Base-by-base conservation (phyloP, 1,140 invertebrate genomes). In the Sweltsa coloradensis region DNA sequence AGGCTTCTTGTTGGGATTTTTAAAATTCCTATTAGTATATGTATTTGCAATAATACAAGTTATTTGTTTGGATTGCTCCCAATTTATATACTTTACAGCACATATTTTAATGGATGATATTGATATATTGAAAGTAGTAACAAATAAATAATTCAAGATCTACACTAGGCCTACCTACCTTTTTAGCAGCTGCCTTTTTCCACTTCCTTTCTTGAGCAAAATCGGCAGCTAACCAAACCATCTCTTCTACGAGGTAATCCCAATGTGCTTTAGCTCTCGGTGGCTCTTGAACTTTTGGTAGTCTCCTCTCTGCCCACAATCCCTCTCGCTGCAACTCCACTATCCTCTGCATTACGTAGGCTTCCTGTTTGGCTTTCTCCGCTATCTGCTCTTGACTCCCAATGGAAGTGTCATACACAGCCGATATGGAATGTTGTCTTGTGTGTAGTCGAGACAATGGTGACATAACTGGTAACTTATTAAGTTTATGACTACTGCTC, bases 161-260 rank as follows among this genome's bases (percentile, higher is more conserved):
- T 13, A 40, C 9, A 9, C 13, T 13, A 40, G 11, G 14, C 3
- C 16, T 24, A 45, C 50, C 45, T 56, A 84, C 80, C 68, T 97
- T 97, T 66, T 89, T 93, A 0, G 93, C 91, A 6, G 87, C 85
- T 39, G 85, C 83, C 66, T 93, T 94, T 60, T 98, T 99, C 91
- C 90, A 96, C 63, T 96, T 97, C 40, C 93, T 72, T 68, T 99
- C 95, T 64, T 96, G 89, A 24, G 86, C 86, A 74, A 99, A 98
- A 69, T 99, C 95, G 16, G 89, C 85, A 27, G 93, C 89, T 42
- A 99, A 71, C 96, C 96, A 99, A 19, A 85, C 83, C 89, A 98
- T 97, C 69, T 99, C 96, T 65, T 99, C 96, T 7, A 99, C 65
- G 40, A 99, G 72, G 67, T 95, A 99, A 65, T 99, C 96, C 94